A percentile compares a stretch with the other conserved stretches of the same genome.
phyloP scores from a whole-genome alignment of 37 sponge, comb jelly and placozoan species.

The Beroe ovata region DNA sequence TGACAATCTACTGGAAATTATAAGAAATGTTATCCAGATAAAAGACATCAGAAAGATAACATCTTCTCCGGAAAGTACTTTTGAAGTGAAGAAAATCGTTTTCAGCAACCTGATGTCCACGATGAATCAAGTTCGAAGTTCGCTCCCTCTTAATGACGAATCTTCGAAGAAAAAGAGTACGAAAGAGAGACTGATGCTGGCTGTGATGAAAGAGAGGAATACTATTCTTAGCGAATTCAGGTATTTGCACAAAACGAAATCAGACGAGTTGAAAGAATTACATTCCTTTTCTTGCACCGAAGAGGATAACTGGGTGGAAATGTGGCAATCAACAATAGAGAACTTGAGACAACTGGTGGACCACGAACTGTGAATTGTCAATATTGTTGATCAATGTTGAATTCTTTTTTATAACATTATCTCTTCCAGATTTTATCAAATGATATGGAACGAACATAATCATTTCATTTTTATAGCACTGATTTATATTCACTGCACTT shows the following conservation, averaged over 20 bases:
- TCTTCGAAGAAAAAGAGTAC: background rate
- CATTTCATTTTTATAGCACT: no score
- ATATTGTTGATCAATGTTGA: no score
- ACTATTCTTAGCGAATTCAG: background rate
- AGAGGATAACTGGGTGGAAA: background rate
- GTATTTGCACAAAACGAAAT: background rate
- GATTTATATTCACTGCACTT: no score
- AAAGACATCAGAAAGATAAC: conserved; percentile 22
- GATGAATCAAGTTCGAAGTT: background rate
- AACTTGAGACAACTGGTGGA: background rate
- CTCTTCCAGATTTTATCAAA: no score
- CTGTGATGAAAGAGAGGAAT: background rate
- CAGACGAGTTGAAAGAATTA: background rate
- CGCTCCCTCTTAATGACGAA: background rate
- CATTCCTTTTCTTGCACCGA: background rate
- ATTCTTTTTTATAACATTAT: no score
- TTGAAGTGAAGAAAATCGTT: conserved; percentile 15
- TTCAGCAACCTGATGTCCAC: background rate
- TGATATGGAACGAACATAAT: no score
- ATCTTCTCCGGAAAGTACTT: background rate
- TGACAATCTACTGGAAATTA: background rate
- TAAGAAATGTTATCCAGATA: background rate
- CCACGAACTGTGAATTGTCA: no score
- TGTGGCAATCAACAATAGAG: background rate
- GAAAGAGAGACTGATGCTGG: background rate